Evolutionary conservation across 2,113 vertebrate genomes (phyloP).

Genomic region (Arenaria interpres): DNA sequence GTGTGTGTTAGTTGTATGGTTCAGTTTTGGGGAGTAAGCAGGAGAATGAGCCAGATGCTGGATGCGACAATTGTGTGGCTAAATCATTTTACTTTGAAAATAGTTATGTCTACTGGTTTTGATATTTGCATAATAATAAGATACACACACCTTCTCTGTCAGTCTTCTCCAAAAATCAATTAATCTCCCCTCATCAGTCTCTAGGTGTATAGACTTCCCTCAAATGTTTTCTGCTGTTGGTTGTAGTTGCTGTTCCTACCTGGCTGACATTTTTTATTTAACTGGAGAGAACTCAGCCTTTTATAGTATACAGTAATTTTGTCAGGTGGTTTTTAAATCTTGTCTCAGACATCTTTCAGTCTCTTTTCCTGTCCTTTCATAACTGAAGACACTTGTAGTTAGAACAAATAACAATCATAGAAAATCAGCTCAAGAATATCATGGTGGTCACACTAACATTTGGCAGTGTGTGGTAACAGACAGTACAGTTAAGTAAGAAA

Average conservation of each 20-base stretch:
- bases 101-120: fast-evolving
- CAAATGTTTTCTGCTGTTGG: not conserved
- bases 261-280: not conserved
- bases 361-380: not conserved
- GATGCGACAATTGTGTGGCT: not conserved
- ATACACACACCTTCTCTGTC: not conserved
- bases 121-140: not conserved
- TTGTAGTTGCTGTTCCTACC: not conserved
- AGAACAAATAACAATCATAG: not conserved
- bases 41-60: not conserved
- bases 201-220: not conserved
- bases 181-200: not conserved
- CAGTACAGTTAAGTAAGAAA: not conserved
- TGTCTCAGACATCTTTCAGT: not conserved
- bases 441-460: fast-evolving
- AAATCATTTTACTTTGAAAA: not conserved
- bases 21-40: not conserved
- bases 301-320: not conserved
- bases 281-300: not conserved
- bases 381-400: not conserved
- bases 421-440: not conserved
- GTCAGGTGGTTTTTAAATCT: not conserved
- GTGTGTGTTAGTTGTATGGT: not conserved
- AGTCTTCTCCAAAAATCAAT: not conserved
- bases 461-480: not conserved